Conservation (phyloP, 2,797 vertebrate species). For the Pseudocheirus occidentalis region DNA sequence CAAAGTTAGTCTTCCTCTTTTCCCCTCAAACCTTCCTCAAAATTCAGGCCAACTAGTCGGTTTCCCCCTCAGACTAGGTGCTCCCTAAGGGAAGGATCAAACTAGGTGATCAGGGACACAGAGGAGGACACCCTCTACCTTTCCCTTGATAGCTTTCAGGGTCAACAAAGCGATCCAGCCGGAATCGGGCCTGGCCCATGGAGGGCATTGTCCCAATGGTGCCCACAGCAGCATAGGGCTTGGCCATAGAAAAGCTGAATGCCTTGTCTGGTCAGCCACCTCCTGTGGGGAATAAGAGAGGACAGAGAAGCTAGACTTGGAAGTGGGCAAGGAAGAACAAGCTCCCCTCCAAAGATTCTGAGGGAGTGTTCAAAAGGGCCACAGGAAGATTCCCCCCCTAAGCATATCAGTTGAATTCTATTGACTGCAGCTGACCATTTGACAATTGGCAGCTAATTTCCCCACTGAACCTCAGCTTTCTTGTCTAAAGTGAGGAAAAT, state of each 20-base stretch:
- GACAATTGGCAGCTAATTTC: not conserved
- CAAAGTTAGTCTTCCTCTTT: not conserved
- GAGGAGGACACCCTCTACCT: not conserved
- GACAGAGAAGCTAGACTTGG: not conserved
- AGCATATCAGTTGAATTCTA: fast-evolving
- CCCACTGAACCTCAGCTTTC: not conserved
- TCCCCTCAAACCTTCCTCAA: not conserved
- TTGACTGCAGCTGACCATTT: fast-evolving
- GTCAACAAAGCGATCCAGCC: not conserved
- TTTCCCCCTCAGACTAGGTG: not conserved
- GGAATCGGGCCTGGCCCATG: not conserved
- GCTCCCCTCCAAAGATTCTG: not conserved
- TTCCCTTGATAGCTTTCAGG: not conserved
- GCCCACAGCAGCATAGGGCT: not conserved
- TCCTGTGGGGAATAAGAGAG: too few relatives aligned
- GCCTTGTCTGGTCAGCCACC: not conserved
- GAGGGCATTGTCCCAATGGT: not conserved
- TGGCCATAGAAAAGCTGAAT: not conserved
- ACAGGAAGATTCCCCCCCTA: not conserved
- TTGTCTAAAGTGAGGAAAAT: not conserved
- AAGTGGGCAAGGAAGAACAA: not conserved
- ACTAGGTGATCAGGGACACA: not conserved
- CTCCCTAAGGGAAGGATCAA: not conserved
- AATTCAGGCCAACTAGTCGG: not conserved
- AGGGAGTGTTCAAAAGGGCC: fast-evolving